Conservation (phyloP, 2,888 invertebrate genomes). For the Leucophora obtusa region DNA sequence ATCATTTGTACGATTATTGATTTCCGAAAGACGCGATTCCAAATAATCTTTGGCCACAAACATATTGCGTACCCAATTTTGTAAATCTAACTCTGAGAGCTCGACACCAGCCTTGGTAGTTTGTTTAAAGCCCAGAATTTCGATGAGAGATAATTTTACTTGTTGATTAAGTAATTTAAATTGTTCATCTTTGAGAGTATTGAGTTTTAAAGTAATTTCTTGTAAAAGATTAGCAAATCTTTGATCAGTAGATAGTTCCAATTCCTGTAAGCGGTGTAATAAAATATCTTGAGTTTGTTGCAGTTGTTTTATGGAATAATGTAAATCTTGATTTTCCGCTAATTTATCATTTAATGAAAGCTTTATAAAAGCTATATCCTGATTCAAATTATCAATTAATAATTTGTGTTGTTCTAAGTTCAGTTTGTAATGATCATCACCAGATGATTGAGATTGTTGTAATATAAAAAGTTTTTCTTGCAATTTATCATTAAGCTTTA, state of each 20-base stretch:
- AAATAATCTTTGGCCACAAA: constrained; percentile 83
- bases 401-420: constrained; percentile 77
- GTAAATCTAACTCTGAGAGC: constrained; percentile 80
- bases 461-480: constrained; percentile 67
- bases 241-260: constrained; percentile 71
- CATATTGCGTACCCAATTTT: constrained; percentile 81
- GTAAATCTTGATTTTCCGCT: constrained; percentile 75
- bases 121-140: constrained; percentile 79
- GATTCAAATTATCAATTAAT: constrained; percentile 80
- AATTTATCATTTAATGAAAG: constrained; percentile 80
- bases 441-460: constrained; percentile 65
- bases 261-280: constrained; percentile 70
- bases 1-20: constrained; percentile 79
- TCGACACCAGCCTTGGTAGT: constrained; percentile 74
- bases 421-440: constrained; percentile 37
- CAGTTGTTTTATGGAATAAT: constrained; percentile 72
- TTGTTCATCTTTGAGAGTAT: constrained; percentile 75
- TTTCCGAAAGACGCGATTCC: constrained; percentile 80
- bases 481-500: constrained; percentile 72
- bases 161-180: constrained; percentile 81
- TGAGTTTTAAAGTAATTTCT: constrained; percentile 74
- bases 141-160: constrained; percentile 81
- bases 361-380: constrained; percentile 81
- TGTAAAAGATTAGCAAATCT: constrained; percentile 71
- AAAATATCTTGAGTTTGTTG: constrained; percentile 72